Evolutionary conservation across 2,797 vertebrate species (phyloP).

Genomic region (Helostoma temminkii): DNA sequence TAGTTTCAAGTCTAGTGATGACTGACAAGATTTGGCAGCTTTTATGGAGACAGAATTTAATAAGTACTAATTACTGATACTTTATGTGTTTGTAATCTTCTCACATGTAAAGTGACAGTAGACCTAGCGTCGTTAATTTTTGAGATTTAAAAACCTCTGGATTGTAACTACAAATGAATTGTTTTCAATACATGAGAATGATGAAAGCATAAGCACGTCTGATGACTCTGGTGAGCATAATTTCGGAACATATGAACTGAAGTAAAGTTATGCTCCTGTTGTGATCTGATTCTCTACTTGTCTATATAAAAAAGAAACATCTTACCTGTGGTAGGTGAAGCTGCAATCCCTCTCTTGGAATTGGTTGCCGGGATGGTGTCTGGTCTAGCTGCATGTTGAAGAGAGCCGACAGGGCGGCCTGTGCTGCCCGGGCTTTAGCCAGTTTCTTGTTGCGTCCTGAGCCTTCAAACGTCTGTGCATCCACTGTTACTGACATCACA

Average conservation of each 20-base stretch:
- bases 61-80: not conserved
- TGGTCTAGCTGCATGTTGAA: slow-evolving; percentile 99
- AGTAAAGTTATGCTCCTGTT: not conserved
- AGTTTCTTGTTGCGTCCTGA: slow-evolving; percentile 98
- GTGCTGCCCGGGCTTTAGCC: slow-evolving; percentile 96
- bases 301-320: not conserved
- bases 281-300: not conserved
- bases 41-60: slow-evolving; percentile 5
- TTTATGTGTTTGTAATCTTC: not conserved
- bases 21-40: slow-evolving; percentile 3
- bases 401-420: slow-evolving; percentile 92
- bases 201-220: not conserved
- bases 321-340: slow-evolving; percentile 96
- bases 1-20: slow-evolving; percentile 23
- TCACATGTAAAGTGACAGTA: not conserved
- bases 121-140: not conserved
- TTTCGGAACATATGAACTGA: too few relatives aligned
- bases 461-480: slow-evolving; percentile 94
- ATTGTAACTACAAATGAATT: not conserved
- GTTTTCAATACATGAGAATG: not conserved
- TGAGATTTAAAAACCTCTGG: too few relatives aligned
- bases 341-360: slow-evolving; percentile 96
- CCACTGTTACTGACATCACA: slow-evolving; percentile 97
- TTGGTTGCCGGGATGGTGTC: slow-evolving; percentile 95
- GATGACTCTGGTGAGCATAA: not conserved